A percentile compares a stretch with the other conserved stretches of the same genome.
Evolutionary conservation across 2,113 vertebrate species (phyloP).

Genomic region (Bucco capensis): DNA sequence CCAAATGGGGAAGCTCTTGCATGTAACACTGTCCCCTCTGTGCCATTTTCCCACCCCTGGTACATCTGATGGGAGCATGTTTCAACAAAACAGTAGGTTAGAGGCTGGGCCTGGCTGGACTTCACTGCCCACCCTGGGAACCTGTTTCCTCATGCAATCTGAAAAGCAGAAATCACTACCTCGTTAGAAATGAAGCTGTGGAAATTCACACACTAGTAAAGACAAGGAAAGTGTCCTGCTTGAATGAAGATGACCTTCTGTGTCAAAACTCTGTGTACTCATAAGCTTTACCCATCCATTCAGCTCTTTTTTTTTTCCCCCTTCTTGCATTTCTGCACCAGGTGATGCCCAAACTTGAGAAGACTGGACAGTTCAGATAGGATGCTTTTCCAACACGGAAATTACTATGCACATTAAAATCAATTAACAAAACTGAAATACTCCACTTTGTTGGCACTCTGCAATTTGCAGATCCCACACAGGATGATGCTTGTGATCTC

Average conservation of each 20-base stretch:
- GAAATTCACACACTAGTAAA: not conserved
- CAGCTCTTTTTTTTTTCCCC: not conserved
- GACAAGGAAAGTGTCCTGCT: not conserved
- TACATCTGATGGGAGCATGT: not conserved
- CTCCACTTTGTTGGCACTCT: not conserved
- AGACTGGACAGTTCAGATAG: not conserved
- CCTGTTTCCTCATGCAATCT: not conserved
- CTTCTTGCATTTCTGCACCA: not conserved
- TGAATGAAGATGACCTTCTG: not conserved
- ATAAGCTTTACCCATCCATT: not conserved
- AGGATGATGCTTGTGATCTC: not conserved
- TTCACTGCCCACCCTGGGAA: rapidly evolving
- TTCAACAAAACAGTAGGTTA: not conserved
- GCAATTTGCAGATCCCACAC: not conserved
- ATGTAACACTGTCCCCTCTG: rapidly evolving
- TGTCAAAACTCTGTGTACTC: not conserved
- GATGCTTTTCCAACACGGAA: not conserved
- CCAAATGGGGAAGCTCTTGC: not conserved
- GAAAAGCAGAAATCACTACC: not conserved
- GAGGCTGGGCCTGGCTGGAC: not conserved
- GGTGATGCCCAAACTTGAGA: not conserved
- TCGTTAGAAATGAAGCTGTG: not conserved
- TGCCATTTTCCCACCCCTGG: not conserved
- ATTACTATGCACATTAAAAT: not conserved
- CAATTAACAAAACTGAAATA: not conserved